Conservation (phyloP, 2,113 vertebrate species). For the Malurus cyaneus region DNA sequence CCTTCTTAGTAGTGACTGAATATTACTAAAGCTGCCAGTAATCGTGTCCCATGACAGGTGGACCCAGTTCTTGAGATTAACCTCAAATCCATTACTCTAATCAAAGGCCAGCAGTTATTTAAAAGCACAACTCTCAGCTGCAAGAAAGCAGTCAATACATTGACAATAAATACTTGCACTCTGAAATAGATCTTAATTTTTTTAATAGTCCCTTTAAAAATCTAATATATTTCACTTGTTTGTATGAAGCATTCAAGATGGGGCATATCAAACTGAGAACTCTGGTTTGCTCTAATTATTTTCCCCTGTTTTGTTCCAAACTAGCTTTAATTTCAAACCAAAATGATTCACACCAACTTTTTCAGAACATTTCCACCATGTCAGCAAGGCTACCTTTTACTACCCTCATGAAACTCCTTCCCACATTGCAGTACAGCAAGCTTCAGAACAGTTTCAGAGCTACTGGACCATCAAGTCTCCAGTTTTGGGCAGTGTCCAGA, state of each 20-base stretch:
- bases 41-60: background rate
- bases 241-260: background rate
- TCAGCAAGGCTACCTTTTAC: background rate
- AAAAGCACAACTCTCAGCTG: background rate
- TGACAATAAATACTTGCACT: background rate
- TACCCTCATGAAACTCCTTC: rapidly evolving
- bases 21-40: background rate
- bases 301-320: background rate
- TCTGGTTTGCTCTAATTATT: background rate
- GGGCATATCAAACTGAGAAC: background rate
- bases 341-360: background rate
- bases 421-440: rapidly evolving
- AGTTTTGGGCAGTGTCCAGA: background rate
- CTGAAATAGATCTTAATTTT: background rate
- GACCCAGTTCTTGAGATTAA: background rate
- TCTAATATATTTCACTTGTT: background rate
- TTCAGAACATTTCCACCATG: background rate
- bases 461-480: background rate
- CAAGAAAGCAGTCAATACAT: background rate
- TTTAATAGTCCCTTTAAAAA: background rate
- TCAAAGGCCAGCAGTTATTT: background rate
- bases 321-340: background rate
- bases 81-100: background rate
- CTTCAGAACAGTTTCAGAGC: background rate
- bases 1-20: background rate